These are phyloP conservation scores for Opisthograptis luteolata DNA, from an alignment of 2,888 invertebrate genomes.

Conservation along the genomic window DNA sequence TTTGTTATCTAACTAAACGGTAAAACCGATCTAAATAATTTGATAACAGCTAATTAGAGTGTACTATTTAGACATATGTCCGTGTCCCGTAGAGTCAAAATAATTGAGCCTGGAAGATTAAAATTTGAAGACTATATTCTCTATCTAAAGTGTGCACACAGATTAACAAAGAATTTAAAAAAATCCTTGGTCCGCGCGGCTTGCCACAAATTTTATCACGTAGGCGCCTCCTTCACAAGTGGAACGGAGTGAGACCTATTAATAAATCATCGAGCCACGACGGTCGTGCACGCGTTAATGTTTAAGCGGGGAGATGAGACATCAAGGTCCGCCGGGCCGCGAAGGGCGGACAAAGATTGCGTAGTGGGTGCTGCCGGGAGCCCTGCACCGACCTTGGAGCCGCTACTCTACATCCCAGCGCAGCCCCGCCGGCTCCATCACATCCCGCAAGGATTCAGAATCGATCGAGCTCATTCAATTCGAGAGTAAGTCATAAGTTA, in stretches of 20 bases:
- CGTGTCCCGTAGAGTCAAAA: no score
- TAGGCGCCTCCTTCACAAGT: no score
- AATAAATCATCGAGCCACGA: constrained; percentile 2
- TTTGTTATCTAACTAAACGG: no score
- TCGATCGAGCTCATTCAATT: constrained; percentile 21
- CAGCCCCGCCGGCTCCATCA: constrained; percentile 6
- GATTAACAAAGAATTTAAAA: not conserved
- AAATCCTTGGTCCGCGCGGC: no score
- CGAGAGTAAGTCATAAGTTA: constrained; percentile 29
- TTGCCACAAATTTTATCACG: no score
- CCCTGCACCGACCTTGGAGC: constrained; percentile 39
- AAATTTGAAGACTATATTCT: no score
- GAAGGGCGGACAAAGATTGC: constrained; percentile 16
- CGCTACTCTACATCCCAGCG: constrained; percentile 31
- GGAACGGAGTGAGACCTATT: not conserved
- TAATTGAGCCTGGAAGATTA: no score
- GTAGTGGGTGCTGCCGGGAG: constrained; percentile 19
- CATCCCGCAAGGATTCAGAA: constrained; percentile 17
- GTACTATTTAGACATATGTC: no score
- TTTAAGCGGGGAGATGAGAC: constrained; percentile 12
- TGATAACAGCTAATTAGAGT: no score
- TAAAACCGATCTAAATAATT: no score
- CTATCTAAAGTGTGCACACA: no score
- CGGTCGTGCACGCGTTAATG: constrained; percentile 4
- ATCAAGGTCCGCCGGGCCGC: constrained; percentile 9